Base-by-base conservation (phyloP, 2,888 invertebrate genomes). In the Dolichomitus sp. region DNA sequence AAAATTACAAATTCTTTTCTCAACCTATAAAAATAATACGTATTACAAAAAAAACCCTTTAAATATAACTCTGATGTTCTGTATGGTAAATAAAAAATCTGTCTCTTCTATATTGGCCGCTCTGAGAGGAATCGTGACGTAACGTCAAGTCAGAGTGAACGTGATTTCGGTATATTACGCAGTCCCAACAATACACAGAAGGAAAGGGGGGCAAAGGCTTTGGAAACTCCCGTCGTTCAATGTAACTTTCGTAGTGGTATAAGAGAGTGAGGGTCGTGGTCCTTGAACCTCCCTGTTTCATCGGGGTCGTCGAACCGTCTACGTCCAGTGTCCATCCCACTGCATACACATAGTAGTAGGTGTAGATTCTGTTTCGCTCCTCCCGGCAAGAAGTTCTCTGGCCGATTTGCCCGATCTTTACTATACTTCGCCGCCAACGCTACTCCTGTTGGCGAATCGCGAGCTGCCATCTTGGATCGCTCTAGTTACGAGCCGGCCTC, bases 231-330 rank as follows among this genome's bases (percentile, higher is more conserved):
- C 66, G 70, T n/a, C 33, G 63, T 72, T 75, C 42, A 14, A 37
- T 33, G 74, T 79, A 70, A 42, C n/a, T 54, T 61, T 68, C 54
- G 33, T 65, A 75, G 57, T 59, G 57, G 45, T 30, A 42, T 12
- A 17, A 42, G 40, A 30, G 37, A 78, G 65, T 50, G 69, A 81
- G 61, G 81, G 81, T 85, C 81, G 81, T 86, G 85, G 85, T 85
- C 90, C 88, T 89, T 90, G 90, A 89, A 89, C 89, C 87, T 84
- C 72, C 54, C 70, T 80, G 83, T 76, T 80, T 81, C 65, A 57
- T 75, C 57, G 37, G 77, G 77, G 86, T 86, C 89, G 81, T 84
- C 82, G 88, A 89, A 85, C 89, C 80, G 66, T 69, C 66, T 54
- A 66, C 54, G 73, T 80, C 75, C 77, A 57, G 52, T 81, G 75